Evolutionary conservation across 2,797 vertebrate species (phyloP).

Genomic region (Scyliorhinus canicula): DNA sequence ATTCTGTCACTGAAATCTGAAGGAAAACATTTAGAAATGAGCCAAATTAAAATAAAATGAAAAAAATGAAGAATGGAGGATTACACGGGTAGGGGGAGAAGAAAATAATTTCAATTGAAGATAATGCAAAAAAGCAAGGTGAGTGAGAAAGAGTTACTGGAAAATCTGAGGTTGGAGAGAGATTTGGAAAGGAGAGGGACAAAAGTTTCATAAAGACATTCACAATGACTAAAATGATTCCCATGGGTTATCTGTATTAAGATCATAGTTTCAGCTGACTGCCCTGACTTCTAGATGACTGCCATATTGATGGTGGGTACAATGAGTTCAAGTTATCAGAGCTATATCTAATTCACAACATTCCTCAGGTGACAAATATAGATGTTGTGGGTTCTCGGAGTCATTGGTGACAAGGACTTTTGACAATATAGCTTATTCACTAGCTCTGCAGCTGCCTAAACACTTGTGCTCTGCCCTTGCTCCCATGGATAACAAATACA

Average conservation of each 20-base stretch:
- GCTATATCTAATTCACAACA: background rate
- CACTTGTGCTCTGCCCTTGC: too few relatives aligned
- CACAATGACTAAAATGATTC: background rate
- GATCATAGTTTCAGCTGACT: background rate
- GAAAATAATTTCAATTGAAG: background rate
- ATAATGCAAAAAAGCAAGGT: background rate
- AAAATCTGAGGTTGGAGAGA: background rate
- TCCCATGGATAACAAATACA: too few relatives aligned
- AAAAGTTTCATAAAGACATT: background rate
- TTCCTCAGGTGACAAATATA: background rate
- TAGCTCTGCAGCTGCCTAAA: too few relatives aligned
- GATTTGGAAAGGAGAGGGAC: background rate
- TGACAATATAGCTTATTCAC: too few relatives aligned
- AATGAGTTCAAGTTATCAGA: background rate
- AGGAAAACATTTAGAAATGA: background rate
- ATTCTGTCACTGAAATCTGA: background rate
- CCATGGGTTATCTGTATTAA: background rate
- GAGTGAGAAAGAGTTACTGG: background rate
- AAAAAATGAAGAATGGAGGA: background rate
- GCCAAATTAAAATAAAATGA: background rate
- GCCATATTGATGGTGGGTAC: background rate
- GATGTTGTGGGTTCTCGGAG: too few relatives aligned
- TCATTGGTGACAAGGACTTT: too few relatives aligned
- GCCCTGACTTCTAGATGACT: background rate
- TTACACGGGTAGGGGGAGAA: background rate